Conservation (phyloP, 2,797 vertebrate species). For the Hyperoplus lanceolatus region DNA sequence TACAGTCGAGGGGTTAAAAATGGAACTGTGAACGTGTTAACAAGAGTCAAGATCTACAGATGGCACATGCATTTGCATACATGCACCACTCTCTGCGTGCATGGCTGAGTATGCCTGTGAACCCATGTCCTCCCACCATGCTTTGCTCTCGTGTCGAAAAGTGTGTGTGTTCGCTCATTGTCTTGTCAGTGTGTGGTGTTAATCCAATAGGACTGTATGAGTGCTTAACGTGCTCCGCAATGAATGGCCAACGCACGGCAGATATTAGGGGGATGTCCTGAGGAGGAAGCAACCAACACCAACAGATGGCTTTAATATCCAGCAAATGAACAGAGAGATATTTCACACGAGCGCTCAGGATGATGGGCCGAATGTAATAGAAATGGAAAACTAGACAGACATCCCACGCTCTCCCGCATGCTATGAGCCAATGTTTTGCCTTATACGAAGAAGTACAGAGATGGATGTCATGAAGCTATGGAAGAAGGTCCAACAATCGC, state of each 20-base stretch:
- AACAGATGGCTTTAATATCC: slow-evolving; percentile 85
- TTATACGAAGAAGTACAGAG: slow-evolving; percentile 36
- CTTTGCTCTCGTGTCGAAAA: slow-evolving; percentile 32
- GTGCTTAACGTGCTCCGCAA: slow-evolving; percentile 70
- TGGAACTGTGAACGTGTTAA: slow-evolving; percentile 39
- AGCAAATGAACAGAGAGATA: slow-evolving; percentile 69
- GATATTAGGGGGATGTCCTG: slow-evolving; percentile 64
- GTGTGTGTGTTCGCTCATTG: slow-evolving; percentile 34
- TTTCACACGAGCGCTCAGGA: slow-evolving; percentile 52
- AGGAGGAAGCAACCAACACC: slow-evolving; percentile 72
- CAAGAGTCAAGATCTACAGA: slow-evolving; percentile 45
- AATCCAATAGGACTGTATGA: slow-evolving; percentile 78
- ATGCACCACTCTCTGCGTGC: slow-evolving; percentile 11
- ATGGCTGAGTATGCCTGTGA: slow-evolving; percentile 41
- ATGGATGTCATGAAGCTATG: not conserved
- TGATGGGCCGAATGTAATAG: slow-evolving; percentile 53
- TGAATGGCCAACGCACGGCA: slow-evolving; percentile 74
- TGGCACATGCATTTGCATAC: slow-evolving; percentile 61
- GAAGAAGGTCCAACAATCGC: not conserved
- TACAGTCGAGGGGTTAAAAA: slow-evolving; percentile 10
- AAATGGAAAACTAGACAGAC: slow-evolving; percentile 66
- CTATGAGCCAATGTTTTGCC: slow-evolving; percentile 9
- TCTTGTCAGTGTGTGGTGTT: slow-evolving; percentile 57
- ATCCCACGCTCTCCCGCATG: slow-evolving; percentile 7
- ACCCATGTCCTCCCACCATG: slow-evolving; percentile 11